Base-by-base conservation (phyloP, 2,888 invertebrate genomes). In the Drosophila neonasuta region DNA sequence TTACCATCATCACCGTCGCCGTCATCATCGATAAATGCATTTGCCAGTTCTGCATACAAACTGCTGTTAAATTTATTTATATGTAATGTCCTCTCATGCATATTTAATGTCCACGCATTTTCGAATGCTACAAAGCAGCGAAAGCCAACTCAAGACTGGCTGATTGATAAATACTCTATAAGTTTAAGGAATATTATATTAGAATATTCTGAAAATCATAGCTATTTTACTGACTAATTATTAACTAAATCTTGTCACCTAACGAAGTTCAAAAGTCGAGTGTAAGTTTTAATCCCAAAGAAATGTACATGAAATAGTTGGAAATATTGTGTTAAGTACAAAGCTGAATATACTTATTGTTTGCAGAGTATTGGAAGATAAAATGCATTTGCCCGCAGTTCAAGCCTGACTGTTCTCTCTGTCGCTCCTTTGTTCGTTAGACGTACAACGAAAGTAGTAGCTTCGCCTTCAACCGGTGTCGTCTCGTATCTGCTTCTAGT, bases 41-140 rank as follows among this genome's bases (percentile, higher is more conserved):
- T 80, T 82, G 82, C 80, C 82, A 81, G 77, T 59, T 72, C 64
- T 76, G 80, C 80, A 82, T 86, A 87, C 80, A 83, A 88, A 88
- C 85, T 79, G 87, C 74, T 78, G 81, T 85, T 84, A 84, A 86
- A 88, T 88, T 83, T 83, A 88, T 83, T 83, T 84, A 88, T 83
- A 80, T 82, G 87, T 82, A 73, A 88, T 88, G 88, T 80, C 81
- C 88, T 74, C 85, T 83, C 82, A 83, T 83, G 82, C 87, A 88
- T 83, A 88, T 83, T 83, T 83, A 83, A 83, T 83, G 82, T 86
- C 73, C 88, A 83, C 88, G 82, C 88, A 82, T 80, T 86, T 77
- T 71, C 68, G 62, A 44, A 41, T 48, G 55, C 50, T 56, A 44
- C 29, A 32, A 32, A 32, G 32, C 32, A 8, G 32, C 10, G 24